These are phyloP conservation scores for Idris sp. DNA, from an alignment of 1,140 invertebrate species.

Conservation along the genomic window DNA sequence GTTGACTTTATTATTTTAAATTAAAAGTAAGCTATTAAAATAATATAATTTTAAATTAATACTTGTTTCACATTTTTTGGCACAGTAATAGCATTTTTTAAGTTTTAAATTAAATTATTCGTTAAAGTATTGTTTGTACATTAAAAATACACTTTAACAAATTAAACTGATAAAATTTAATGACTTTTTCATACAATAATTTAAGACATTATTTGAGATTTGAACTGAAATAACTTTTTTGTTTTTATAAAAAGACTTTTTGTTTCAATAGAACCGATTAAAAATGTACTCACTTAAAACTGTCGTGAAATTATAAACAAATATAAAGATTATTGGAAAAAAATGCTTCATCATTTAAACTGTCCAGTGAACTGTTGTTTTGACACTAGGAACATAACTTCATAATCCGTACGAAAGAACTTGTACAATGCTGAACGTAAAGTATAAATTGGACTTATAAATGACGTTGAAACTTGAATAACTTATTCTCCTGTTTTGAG, in stretches of 20 bases:
- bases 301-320: constrained; percentile 6
- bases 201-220: too few species aligned
- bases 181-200: too few species aligned
- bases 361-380: constrained; percentile 18
- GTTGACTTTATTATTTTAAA: too few species aligned
- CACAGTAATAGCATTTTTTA: too few species aligned
- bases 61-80: too few species aligned
- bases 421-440: constrained; percentile 19
- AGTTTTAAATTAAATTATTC: too few species aligned
- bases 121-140: too few species aligned
- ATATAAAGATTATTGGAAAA: constrained; percentile 6
- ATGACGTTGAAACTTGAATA: constrained; percentile 48
- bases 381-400: constrained; percentile 49
- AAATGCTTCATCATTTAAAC: constrained; percentile 40
- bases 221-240: too few species aligned
- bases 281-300: constrained; percentile 35
- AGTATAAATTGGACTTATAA: constrained; percentile 39
- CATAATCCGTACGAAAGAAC: constrained; percentile 12
- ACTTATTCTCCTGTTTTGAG: constrained; percentile 41
- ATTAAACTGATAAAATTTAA: too few species aligned
- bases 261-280: constrained; percentile 1
- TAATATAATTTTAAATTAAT: too few species aligned
- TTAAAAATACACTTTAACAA: too few species aligned
- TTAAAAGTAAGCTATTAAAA: too few species aligned
- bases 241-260: neutral